Percentiles rank a stretch among this genome's conserved stretches.
phyloP scores from a whole-genome alignment of 2,797 vertebrate genomes.

The Sebastes goodei region DNA sequence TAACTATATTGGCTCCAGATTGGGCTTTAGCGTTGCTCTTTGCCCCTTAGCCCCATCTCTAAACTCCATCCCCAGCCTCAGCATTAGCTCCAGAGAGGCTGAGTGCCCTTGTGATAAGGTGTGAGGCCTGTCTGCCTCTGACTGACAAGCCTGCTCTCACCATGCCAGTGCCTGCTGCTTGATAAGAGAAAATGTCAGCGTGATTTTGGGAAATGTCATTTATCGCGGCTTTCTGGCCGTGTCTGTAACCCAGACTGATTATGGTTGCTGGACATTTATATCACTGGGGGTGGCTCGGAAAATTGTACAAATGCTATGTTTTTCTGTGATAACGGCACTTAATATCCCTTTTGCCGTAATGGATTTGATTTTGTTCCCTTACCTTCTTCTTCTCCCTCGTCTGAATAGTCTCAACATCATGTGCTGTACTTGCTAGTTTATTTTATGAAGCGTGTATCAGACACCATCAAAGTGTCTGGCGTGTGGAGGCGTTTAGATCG shows the following conservation, averaged over 20 bases:
- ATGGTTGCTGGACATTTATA: conserved; percentile 80
- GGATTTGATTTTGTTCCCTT: conserved; percentile 65
- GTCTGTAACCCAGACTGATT: conserved; percentile 82
- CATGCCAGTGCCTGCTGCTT: conserved; percentile 81
- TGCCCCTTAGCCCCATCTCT: conserved; percentile 61
- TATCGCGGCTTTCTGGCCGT: conserved; percentile 80
- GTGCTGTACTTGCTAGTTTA: conserved; percentile 49
- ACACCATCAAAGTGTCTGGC: conserved; percentile 60
- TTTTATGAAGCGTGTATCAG: conserved; percentile 60
- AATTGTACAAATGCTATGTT: conserved; percentile 75
- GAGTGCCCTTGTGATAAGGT: conserved; percentile 84
- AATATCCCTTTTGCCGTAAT: conserved; percentile 66
- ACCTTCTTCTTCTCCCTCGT: conserved; percentile 51
- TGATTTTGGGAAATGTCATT: conserved; percentile 87
- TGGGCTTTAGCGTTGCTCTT: conserved; percentile 38
- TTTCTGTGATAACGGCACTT: conserved; percentile 72
- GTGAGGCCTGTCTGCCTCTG: conserved; percentile 83
- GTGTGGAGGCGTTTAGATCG: conserved; percentile 66
- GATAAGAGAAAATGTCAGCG: conserved; percentile 88
- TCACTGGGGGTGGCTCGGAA: conserved; percentile 74
- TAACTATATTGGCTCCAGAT: conserved; percentile 4
- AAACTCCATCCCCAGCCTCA: conserved; percentile 69
- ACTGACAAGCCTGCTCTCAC: conserved; percentile 85
- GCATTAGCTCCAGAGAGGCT: conserved; percentile 76
- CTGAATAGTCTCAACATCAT: conserved; percentile 35